Conservation (phyloP, 2,113 vertebrate species). For the Psittacus erithacus region DNA sequence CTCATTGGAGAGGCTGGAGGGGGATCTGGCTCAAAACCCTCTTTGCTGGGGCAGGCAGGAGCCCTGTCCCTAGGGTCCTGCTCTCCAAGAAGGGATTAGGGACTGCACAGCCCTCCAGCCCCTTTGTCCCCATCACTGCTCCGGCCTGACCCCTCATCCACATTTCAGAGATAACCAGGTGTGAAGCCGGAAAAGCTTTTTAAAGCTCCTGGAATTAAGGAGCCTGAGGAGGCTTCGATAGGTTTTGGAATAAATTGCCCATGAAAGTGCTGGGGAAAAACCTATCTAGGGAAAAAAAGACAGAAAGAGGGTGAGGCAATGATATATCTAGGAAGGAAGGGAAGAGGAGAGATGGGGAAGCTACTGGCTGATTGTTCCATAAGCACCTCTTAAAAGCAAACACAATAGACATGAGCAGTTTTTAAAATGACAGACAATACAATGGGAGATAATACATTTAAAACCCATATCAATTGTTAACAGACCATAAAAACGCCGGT, state of each 20-base stretch:
- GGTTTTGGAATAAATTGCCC: constrained; percentile 67
- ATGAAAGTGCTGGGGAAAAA: constrained; percentile 64
- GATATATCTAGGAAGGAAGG: constrained; percentile 33
- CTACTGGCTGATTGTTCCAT: constrained; percentile 51
- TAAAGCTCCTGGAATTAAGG: constrained; percentile 35
- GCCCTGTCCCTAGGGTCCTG: neutral
- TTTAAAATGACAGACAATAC: constrained; percentile 78
- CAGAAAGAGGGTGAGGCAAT: neutral
- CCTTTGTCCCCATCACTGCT: neutral
- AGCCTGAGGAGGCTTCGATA: neutral
- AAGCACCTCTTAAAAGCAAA: constrained; percentile 75
- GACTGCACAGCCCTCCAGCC: neutral
- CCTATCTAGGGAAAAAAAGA: neutral
- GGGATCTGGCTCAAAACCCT: neutral
- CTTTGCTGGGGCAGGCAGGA: neutral
- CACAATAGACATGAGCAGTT: constrained; percentile 74
- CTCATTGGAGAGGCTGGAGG: neutral
- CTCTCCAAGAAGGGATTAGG: neutral
- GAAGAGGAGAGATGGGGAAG: constrained; percentile 28
- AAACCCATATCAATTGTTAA: constrained; percentile 81
- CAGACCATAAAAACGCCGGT: constrained; percentile 79
- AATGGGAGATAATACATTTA: constrained; percentile 82
- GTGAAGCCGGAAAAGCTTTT: neutral
- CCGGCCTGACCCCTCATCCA: neutral
- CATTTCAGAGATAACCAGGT: neutral